Base-by-base conservation (phyloP, 2,797 vertebrate species). In the Poeciliopsis infans region DNA sequence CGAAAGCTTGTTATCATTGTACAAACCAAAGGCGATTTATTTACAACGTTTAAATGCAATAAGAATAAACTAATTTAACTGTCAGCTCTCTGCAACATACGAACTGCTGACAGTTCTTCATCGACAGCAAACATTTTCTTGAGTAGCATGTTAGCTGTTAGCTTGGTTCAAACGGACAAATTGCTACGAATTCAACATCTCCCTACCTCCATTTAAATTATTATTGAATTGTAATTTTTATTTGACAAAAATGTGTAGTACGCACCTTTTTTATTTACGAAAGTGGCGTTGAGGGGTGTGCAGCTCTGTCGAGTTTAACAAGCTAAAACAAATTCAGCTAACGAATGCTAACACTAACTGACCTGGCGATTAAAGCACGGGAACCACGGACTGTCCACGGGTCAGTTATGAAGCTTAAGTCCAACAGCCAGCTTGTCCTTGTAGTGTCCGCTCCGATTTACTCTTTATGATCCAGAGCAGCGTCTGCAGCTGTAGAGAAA, bases 311-410 rank as follows among this genome's bases (percentile, higher is more conserved):
- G 88, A 91, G 81, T 86, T 25, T 5, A 20, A 49, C 28, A 4
- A 64, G 88, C 87, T 82, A 84, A 81, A 82, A 59, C 31, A 0
- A 16, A 73, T 66, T 49, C 78, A 53, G 83, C 77, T 80, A 83
- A 81, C 76, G 64, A 80, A 31, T 51, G 83, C 74, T 61, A 71
- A 78, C 75, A 25, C 55, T 1, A 68, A 90, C 91, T 88, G 82
- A 94, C 93, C 93, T 92, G 91, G 73, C 74, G 87, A 76, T 61
- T 55, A 78, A 83, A 89, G 88, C 89, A 89, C 77, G 77, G 73
- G 55, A 82, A 75, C 61, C 70, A 79, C 81, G 66, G 79, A 46
- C 73, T 83, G 83, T 86, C 76, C 71, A 18, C 28, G 77, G 31
- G 53, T 53, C 23, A n/a, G 47, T 2, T 71, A 11, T 45, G 72